Evolutionary conservation across 1,140 invertebrate species (phyloP).

Genomic region (Polyergus mexicanus): DNA sequence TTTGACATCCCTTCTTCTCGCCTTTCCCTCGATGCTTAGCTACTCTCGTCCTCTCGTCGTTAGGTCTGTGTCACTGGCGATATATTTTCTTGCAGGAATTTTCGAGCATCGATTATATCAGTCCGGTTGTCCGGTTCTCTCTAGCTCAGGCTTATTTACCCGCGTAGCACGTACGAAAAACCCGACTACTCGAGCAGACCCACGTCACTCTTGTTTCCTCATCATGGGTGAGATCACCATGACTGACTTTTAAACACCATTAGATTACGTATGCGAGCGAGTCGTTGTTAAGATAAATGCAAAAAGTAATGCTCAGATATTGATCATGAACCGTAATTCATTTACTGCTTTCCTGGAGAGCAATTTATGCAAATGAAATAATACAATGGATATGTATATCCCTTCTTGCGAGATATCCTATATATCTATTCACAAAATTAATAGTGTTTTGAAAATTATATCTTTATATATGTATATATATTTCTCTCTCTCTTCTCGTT

Average conservation of each 20-base stretch:
- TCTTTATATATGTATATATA: too few relatives aligned
- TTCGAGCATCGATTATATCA: constrained; percentile 42
- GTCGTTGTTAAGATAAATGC: background rate
- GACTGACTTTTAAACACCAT: constrained; percentile 50
- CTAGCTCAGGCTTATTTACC: constrained; percentile 40
- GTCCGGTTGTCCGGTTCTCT: constrained; percentile 21
- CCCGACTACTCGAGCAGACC: constrained; percentile 28
- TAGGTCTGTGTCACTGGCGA: background rate
- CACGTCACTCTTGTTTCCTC: constrained; percentile 59
- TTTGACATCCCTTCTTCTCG: background rate
- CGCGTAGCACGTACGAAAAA: constrained; percentile 57
- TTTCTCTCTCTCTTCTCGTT: too few relatives aligned
- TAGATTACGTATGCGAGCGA: constrained; percentile 38
- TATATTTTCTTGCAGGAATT: constrained; percentile 44
- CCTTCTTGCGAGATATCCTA: background rate
- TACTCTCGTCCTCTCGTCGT: background rate
- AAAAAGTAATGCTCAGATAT: background rate
- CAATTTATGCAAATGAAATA: background rate
- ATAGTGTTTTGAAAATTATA: too few relatives aligned
- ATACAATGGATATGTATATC: background rate
- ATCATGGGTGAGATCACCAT: constrained; percentile 42
- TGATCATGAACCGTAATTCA: background rate
- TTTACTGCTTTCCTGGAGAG: background rate
- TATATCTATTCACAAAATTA: too few relatives aligned
- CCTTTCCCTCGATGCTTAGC: background rate